Percentiles rank a stretch among this genome's conserved stretches.
phyloP scores from a whole-genome alignment of 2,797 vertebrate species.

The Platalea minor region DNA sequence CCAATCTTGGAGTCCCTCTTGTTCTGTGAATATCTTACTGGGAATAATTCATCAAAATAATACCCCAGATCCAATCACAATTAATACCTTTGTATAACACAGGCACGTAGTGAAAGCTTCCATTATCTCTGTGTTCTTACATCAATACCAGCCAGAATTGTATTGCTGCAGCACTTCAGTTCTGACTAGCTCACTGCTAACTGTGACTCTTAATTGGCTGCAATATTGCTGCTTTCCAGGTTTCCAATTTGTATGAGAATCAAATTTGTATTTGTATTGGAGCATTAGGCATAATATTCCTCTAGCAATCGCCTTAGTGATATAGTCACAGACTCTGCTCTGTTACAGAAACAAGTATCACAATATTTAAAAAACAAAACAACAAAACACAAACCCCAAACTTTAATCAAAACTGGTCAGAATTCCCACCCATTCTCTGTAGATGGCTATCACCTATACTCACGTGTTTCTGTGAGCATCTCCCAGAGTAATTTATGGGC shows the following conservation, averaged over 20 bases:
- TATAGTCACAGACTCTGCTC: neutral
- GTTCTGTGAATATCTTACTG: neutral
- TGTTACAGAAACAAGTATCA: neutral
- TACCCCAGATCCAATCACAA: neutral
- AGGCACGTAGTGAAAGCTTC: neutral
- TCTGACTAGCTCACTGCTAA: neutral
- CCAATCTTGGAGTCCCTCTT: neutral
- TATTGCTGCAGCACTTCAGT: neutral
- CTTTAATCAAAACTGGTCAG: neutral
- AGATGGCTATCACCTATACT: neutral
- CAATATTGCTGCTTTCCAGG: neutral
- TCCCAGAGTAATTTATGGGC: neutral
- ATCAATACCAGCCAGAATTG: neutral
- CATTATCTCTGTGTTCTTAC: neutral
- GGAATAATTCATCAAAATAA: conserved; percentile 12
- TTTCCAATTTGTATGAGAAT: neutral
- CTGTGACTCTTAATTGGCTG: neutral
- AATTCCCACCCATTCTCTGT: neutral
- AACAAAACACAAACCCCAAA: neutral
- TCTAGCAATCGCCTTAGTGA: neutral
- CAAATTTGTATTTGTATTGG: neutral
- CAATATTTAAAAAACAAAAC: neutral
- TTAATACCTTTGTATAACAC: neutral
- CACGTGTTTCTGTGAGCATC: neutral
- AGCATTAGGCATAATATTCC: neutral